Evolutionary conservation across 2,797 vertebrate species (phyloP).

Genomic region (Lepilemur ruficaudatus): DNA sequence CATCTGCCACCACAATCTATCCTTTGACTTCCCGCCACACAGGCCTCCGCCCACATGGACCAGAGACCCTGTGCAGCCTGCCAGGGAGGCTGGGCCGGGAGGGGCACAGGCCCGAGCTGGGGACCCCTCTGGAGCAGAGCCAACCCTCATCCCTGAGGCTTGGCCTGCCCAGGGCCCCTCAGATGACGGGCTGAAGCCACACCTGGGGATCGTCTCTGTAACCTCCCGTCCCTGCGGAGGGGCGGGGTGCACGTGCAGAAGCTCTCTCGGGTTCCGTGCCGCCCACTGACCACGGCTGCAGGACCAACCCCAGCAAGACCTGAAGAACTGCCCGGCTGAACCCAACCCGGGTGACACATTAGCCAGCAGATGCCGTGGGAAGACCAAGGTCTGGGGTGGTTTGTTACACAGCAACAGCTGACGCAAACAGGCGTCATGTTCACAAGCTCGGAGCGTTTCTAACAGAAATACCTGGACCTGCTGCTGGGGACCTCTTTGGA

Average conservation of each 20-base stretch:
- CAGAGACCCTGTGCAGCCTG: rapidly evolving
- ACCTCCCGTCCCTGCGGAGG: neutral
- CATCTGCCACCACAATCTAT: rapidly evolving
- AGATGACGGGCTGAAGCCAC: rapidly evolving
- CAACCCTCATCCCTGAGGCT: neutral
- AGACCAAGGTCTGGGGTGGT: rapidly evolving
- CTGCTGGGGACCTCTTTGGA: neutral
- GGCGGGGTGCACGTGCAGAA: rapidly evolving
- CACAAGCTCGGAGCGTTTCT: rapidly evolving
- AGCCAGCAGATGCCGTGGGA: neutral
- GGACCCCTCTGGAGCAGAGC: neutral
- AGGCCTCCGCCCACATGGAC: neutral
- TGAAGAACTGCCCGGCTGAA: neutral
- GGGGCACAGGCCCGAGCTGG: neutral
- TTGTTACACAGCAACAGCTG: rapidly evolving
- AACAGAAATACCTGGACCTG: rapidly evolving
- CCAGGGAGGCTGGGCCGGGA: neutral
- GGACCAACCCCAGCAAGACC: neutral
- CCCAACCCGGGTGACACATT: neutral
- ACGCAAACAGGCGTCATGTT: rapidly evolving
- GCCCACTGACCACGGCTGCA: neutral
- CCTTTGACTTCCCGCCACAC: rapidly evolving
- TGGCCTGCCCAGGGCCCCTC: no score
- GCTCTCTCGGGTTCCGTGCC: rapidly evolving
- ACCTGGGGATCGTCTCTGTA: rapidly evolving